Evolutionary conservation across 2,797 vertebrate species (phyloP).

Genomic region (Aselliscus stoliczkanus): DNA sequence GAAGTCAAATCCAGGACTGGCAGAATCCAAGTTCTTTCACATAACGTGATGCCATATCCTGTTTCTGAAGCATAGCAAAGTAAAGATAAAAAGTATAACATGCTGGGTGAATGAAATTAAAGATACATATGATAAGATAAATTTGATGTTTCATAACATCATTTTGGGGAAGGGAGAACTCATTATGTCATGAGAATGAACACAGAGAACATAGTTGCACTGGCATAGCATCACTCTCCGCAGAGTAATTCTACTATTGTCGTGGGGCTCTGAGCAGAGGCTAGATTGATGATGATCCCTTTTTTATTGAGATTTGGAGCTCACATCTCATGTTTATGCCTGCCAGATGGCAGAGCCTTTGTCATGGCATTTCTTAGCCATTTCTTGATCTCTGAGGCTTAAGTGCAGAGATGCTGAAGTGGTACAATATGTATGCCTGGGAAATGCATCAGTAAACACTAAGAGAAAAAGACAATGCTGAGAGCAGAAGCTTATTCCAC

Average conservation of each 20-base stretch:
- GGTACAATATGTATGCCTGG: not conserved
- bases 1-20: not conserved
- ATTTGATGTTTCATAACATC: conserved; percentile 50
- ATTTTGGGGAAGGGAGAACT: conserved; percentile 44
- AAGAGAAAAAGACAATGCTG: conserved; percentile 28
- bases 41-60: not conserved
- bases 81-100: conserved; percentile 58
- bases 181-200: conserved; percentile 70
- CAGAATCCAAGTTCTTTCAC: not conserved
- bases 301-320: conserved; percentile 73
- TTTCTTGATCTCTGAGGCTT: conserved; percentile 52
- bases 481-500: conserved; percentile 7
- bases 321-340: conserved; percentile 69
- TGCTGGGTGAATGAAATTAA: conserved; percentile 66
- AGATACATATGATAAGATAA: conserved; percentile 61
- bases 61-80: not conserved
- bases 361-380: conserved; percentile 61
- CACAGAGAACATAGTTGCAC: not conserved
- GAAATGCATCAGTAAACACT: conserved; percentile 55
- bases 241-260: conserved; percentile 62
- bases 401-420: conserved; percentile 41
- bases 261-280: conserved; percentile 1
- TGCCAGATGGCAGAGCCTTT: conserved; percentile 59
- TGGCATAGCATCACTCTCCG: conserved; percentile 55
- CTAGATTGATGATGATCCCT: conserved; percentile 73